phyloP scores from a whole-genome alignment of 2,888 invertebrate genomes.

The Eurytoma adleriae region DNA sequence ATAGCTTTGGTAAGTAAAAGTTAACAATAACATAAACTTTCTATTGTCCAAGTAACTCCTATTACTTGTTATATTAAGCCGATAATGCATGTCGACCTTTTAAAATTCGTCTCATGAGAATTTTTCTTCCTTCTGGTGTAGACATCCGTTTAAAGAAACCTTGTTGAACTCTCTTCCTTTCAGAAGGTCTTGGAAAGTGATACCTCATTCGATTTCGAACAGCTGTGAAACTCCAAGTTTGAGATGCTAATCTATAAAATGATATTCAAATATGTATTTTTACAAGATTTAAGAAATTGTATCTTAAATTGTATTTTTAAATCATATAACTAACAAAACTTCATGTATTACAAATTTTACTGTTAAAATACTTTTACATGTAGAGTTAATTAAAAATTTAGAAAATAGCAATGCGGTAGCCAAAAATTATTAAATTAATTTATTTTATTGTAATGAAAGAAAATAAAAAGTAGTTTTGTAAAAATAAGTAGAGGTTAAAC shows the following conservation, averaged over 20 bases:
- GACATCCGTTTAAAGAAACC: conserved; percentile 85
- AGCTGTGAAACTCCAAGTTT: conserved; percentile 65
- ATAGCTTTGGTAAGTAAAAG: too few species aligned
- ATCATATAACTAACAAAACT: conserved; percentile 21
- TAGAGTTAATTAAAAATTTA: conserved; percentile 49
- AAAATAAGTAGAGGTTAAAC: too few species aligned
- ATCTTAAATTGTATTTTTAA: neutral
- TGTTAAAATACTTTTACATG: conserved; percentile 49
- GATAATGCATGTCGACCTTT: conserved; percentile 84
- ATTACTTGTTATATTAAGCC: conserved; percentile 77
- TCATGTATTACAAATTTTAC: conserved; percentile 35
- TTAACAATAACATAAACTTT: too few species aligned
- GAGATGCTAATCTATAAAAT: neutral
- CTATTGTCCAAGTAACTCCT: too few species aligned
- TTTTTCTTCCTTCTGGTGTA: conserved; percentile 82
- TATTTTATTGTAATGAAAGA: too few species aligned
- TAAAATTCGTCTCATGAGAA: conserved; percentile 86
- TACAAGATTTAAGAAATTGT: too few species aligned
- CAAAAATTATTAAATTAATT: neutral
- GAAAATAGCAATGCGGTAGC: neutral
- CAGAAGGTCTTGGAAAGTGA: conserved; percentile 86
- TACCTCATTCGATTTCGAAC: conserved; percentile 79
- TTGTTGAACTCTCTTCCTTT: conserved; percentile 83
- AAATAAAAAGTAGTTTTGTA: too few species aligned
- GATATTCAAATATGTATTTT: too few species aligned